A percentile compares a stretch with the other conserved stretches of the same genome.
phyloP scores from a whole-genome alignment of 2,888 invertebrate species.

The Crepidodera aurea region DNA sequence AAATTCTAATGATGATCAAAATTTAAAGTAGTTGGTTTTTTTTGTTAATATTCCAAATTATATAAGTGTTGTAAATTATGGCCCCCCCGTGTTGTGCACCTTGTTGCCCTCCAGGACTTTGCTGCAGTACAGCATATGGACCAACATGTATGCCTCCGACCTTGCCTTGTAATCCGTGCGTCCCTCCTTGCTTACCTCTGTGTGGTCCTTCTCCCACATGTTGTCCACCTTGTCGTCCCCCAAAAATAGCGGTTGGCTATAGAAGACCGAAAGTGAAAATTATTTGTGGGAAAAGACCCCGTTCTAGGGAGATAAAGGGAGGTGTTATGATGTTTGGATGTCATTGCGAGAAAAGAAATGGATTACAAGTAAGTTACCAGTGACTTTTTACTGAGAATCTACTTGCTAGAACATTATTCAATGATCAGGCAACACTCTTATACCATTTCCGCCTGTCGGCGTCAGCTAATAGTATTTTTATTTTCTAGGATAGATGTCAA shows the following conservation, averaged over 20 bases:
- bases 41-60: neutral
- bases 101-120: conserved; percentile 44
- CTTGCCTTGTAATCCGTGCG: neutral
- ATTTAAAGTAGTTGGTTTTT: neutral
- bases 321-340: conserved; percentile 66
- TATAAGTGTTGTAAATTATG: neutral
- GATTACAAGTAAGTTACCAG: conserved; percentile 61
- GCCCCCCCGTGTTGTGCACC: neutral
- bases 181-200: conserved; percentile 34
- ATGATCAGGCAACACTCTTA: too few species aligned
- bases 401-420: too few species aligned
- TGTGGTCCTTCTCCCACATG: conserved; percentile 50
- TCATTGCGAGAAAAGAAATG: conserved; percentile 67
- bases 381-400: too few species aligned
- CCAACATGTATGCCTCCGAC: neutral
- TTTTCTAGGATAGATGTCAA: conserved; percentile 62
- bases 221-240: conserved; percentile 51
- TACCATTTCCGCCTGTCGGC: too few species aligned
- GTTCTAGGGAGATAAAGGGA: conserved; percentile 65
- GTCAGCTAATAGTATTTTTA: neutral
- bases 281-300: conserved; percentile 57
- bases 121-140: conserved; percentile 24
- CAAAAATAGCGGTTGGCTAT: conserved; percentile 67
- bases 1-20: conserved; percentile 1
- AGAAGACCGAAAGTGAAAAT: conserved; percentile 57